These are phyloP conservation scores for Pipra filicauda DNA, from an alignment of 2,113 vertebrate species.

Conservation along the genomic window DNA sequence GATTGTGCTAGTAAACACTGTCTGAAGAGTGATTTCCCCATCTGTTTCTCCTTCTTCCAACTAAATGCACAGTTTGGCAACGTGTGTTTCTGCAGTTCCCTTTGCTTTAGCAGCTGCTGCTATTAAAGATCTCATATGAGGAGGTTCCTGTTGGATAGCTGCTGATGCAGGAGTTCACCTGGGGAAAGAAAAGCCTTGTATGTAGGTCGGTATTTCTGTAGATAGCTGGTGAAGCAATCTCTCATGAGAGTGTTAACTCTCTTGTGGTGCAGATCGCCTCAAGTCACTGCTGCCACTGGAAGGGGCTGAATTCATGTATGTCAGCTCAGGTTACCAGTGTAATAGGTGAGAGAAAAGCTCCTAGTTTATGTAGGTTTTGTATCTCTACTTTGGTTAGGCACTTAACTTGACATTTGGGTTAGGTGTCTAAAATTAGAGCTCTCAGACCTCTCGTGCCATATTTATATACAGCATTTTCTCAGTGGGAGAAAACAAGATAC, in stretches of 20 bases:
- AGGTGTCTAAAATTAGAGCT: background rate
- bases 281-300: background rate
- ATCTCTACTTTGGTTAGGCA: background rate
- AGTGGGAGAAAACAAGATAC: background rate
- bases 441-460: background rate
- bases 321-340: background rate
- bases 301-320: background rate
- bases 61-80: conserved; percentile 33
- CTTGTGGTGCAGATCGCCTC: background rate
- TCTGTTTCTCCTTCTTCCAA: conserved; percentile 30
- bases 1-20: conserved; percentile 46
- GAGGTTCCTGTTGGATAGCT: background rate
- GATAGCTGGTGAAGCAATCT: background rate
- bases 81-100: background rate
- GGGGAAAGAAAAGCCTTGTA: background rate
- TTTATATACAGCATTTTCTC: background rate
- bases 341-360: background rate
- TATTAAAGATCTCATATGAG: background rate
- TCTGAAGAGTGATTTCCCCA: conserved; percentile 37
- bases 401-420: background rate
- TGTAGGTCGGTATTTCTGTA: background rate
- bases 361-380: background rate
- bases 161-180: conserved; percentile 4
- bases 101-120: conserved; percentile 21
- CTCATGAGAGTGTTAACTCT: background rate